Base-by-base conservation (phyloP, 2,797 vertebrate species). In the Clangula hyemalis region DNA sequence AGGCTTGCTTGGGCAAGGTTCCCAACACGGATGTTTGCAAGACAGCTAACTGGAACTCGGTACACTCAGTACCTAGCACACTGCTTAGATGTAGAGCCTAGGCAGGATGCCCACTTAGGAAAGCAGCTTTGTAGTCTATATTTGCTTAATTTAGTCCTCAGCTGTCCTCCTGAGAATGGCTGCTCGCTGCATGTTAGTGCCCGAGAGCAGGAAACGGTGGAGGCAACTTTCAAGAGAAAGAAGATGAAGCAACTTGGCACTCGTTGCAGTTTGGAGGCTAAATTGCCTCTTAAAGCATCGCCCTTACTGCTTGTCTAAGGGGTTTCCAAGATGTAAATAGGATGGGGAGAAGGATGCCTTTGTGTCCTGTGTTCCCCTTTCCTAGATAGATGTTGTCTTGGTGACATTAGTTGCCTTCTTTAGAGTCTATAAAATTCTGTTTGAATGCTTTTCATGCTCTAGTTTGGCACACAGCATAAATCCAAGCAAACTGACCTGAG, bases 61-160 rank as follows among this genome's bases (percentile, higher is more conserved):
- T 87, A 30, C 64, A 12, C 0, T 51, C 49, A 51, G 4, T 85
- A 91, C 83, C 89, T 87, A 86, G 85, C 71, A 6, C 64, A 14
- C 61, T 80, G 90, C 89, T 96, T 81, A 89, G 94, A 95, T 94
- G 89, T 57, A 4, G 73, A 85, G 93, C 88, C 94, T 91, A 96
- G 96, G 93, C 94, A 90, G 70, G 89, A 74, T 95, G 96, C 96
- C 96, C 90, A 27, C 92, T 89, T 86, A 85, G 70, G 87, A 96
- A 95, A 65, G 72, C 62, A 86, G 87, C 92, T 95, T 96, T 94
- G 93, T 95, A 95, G 93, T 95, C 73, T 90, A 16, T 93, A 79
- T 93, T 94, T 94, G 84, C 91, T 96, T 90, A 93, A 93, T 96
- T 96, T 94, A 94, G 93, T 94, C 81, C 78, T 96, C 72, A 75